Conservation (phyloP, 2,888 invertebrate genomes). For the Ceriagrion tenellum region DNA sequence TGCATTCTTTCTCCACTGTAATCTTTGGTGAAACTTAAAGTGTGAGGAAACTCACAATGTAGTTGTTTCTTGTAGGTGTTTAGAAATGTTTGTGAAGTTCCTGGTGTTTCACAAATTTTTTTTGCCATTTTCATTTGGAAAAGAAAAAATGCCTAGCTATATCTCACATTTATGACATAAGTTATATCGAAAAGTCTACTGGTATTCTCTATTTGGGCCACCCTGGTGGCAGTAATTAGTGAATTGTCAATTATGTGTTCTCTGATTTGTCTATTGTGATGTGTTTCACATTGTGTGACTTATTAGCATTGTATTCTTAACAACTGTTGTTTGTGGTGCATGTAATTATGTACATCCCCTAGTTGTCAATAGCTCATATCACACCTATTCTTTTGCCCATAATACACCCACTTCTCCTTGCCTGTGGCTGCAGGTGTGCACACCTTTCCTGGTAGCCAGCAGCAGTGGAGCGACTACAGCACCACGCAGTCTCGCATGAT, state of each 20-base stretch:
- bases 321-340: neutral
- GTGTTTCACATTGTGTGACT: neutral
- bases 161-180: no score
- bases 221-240: no score
- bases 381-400: neutral
- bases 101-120: no score
- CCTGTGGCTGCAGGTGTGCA: conserved; percentile 53
- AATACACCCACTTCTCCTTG: neutral
- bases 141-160: no score
- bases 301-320: neutral
- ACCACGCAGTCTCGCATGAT: conserved; percentile 52
- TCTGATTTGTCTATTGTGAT: neutral
- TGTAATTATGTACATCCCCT: neutral
- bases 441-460: conserved; percentile 45
- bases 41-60: no score
- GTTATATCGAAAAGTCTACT: no score
- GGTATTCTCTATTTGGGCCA: no score
- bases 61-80: no score
- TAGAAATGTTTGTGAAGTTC: no score
- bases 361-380: neutral
- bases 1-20: no score
- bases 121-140: no score
- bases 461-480: conserved; percentile 60
- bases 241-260: neutral
- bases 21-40: no score